Percentiles rank a stretch among this genome's conserved stretches.
Conservation (phyloP, 2,113 vertebrate genomes). For the Struthio camelus region DNA sequence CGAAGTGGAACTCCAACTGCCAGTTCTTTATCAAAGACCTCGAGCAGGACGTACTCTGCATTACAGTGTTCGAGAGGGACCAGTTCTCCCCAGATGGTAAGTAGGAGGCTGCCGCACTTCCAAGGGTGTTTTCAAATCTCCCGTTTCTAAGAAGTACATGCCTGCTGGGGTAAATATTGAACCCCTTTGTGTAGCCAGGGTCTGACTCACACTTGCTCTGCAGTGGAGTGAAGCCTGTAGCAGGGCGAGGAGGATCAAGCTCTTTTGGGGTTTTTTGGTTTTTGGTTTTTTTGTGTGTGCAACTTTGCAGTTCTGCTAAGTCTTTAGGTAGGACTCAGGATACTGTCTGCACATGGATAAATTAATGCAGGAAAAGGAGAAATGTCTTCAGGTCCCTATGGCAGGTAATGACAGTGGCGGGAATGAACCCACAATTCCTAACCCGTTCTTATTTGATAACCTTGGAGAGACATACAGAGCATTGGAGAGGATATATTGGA, state of each 20-base stretch:
- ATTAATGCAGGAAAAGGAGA: not conserved
- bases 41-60: constrained; percentile 97
- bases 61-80: constrained; percentile 98
- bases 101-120: not conserved
- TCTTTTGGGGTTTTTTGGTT: not conserved
- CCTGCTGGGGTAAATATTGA: not conserved
- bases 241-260: not conserved
- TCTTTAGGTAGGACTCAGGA: not conserved
- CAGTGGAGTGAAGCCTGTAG: not conserved
- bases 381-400: not conserved
- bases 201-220: not conserved
- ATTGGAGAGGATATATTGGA: not conserved
- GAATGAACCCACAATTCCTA: not conserved
- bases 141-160: fast-evolving
- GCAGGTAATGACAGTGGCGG: not conserved
- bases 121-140: not conserved
- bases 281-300: not conserved
- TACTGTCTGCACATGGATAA: not conserved
- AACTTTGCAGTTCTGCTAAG: not conserved
- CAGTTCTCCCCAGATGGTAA: constrained; percentile 98
- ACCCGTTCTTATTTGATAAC: not conserved
- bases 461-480: not conserved
- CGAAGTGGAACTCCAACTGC: constrained; percentile 99
- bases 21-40: constrained; percentile 99
- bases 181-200: not conserved